Evolutionary conservation across 2,797 vertebrate genomes (phyloP).

Genomic region (Premnoplex brunnescens): DNA sequence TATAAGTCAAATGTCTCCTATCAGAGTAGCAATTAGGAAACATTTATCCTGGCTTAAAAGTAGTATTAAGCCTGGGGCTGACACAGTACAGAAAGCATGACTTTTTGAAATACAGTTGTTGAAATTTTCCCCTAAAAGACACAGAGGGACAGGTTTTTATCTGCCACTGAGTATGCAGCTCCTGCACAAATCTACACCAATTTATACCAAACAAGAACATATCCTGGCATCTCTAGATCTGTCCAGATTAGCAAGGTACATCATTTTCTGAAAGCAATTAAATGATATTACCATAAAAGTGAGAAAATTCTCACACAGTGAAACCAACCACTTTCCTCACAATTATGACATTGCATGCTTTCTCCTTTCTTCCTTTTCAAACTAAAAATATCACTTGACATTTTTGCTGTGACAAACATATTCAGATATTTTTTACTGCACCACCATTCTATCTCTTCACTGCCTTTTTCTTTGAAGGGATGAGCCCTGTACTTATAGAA

Average conservation of each 20-base stretch:
- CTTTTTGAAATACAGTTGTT: neutral
- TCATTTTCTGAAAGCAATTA: neutral
- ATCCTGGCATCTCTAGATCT: neutral
- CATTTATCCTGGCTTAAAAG: neutral
- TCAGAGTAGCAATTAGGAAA: slow-evolving; percentile 8
- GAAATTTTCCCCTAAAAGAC: neutral
- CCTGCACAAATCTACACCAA: neutral
- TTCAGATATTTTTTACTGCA: neutral
- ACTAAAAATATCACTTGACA: neutral
- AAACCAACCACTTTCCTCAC: neutral
- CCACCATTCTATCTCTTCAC: neutral
- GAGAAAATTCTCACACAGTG: neutral
- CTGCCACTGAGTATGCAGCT: neutral
- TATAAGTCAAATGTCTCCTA: neutral
- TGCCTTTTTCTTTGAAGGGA: neutral
- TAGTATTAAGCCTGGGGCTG: neutral
- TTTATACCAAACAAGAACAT: neutral
- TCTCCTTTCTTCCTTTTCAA: neutral
- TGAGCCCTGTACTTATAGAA: neutral
- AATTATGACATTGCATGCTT: neutral
- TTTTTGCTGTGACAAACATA: neutral
- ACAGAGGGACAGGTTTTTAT: neutral
- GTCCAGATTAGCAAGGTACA: neutral
- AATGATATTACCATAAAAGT: neutral
- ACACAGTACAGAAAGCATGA: neutral